Base-by-base conservation (phyloP, 2,888 invertebrate genomes). In the Chironomus riparius region DNA sequence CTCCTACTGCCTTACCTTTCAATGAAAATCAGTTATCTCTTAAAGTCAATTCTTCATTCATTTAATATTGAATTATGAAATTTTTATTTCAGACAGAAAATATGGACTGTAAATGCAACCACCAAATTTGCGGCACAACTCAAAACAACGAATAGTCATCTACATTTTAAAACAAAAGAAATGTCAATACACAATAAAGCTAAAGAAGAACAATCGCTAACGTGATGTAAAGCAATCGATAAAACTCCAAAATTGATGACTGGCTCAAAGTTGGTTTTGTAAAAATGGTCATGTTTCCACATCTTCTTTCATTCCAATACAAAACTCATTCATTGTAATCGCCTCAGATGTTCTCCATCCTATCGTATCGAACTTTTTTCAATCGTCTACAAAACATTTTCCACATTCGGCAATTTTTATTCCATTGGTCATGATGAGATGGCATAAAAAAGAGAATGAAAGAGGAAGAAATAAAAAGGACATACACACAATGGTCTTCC, bases 381-480 rank as follows among this genome's bases (percentile, higher is more conserved):
- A 47, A 68, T 47, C 38, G 28, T 38, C 68, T 38, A 21, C 22
- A 13, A 38, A 56, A 56, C n/a, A 56, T 18, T 56, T 15, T 56
- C 56, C 56, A 28, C 47, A 28, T 38, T 38, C 68, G 68, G 21
- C 28, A 38, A 38, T 68, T 68, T 68, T 68, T 68, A 65, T 68
- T 15, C 56, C 70, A 71, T 71, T 56, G 71, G 21, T 71, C 71
- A 71, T 71, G 71, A 71, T 71, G 47, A 71, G 71, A 71, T 21
- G 71, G 71, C 68, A 47, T 56, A 61, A 71, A 71, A 61, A 24
- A 71, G 21, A 6, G 18, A 3, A n/a, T 18, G 18, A n/a, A 15
- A 4, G 56, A 56, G 56, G 56, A 56, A 56, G 56, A 56, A 15
- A 18, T n/a, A 15, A n/a, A 28, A 38, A 38, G 38, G 38, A 38